phyloP scores from a whole-genome alignment of 2,113 vertebrate species.

The Propithecus coquereli region DNA sequence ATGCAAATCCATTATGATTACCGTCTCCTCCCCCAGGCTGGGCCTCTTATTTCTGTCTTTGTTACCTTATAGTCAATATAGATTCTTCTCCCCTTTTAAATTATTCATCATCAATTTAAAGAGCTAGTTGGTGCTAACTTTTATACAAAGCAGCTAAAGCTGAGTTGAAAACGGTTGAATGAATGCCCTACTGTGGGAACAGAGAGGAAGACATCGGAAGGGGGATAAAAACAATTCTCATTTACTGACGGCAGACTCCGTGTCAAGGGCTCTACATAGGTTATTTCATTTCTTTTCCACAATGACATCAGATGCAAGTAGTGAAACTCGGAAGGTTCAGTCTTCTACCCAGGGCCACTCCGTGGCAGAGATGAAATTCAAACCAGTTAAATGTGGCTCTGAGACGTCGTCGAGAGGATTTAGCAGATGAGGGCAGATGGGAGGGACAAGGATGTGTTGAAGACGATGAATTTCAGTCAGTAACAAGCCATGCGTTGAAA shows the following conservation, averaged over 20 bases:
- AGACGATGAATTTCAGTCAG: constrained; percentile 22
- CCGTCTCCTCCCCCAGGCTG: too few species aligned
- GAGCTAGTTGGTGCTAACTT: not conserved
- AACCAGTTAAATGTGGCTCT: not conserved
- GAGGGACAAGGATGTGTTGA: not conserved
- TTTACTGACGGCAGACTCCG: not conserved
- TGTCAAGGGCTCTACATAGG: not conserved
- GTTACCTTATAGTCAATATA: not conserved
- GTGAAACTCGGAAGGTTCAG: not conserved
- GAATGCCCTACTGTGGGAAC: not conserved
- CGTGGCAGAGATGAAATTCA: not conserved
- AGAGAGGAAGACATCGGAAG: not conserved
- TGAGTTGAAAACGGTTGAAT: not conserved
- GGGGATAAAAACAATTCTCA: not conserved
- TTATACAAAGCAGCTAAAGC: not conserved
- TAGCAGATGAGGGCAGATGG: not conserved
- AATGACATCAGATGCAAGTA: not conserved
- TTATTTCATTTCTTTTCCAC: not conserved
- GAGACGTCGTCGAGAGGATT: not conserved
- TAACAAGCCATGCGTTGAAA: constrained; percentile 46
- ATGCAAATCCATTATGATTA: not conserved
- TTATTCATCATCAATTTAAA: not conserved
- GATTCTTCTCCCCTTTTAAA: not conserved
- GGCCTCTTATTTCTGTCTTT: not conserved
- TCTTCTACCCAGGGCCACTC: not conserved